phyloP scores from a whole-genome alignment of 2,113 vertebrate genomes.

The Cardinalis cardinalis region DNA sequence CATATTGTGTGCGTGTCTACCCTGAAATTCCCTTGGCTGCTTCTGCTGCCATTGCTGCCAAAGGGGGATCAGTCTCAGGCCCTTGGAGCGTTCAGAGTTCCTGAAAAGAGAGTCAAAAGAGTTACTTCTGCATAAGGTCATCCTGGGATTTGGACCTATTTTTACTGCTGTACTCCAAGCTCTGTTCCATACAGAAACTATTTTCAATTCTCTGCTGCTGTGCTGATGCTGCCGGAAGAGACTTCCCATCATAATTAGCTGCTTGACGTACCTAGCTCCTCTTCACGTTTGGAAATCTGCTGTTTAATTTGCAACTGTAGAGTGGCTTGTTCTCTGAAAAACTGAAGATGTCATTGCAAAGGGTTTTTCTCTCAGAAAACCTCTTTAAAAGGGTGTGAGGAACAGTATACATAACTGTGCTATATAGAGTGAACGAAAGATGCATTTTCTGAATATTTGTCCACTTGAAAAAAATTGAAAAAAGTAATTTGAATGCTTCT shows the following conservation, averaged over 20 bases:
- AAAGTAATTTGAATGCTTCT: background rate
- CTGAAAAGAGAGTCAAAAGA: constrained; percentile 9
- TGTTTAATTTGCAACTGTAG: background rate
- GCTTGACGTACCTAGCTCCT: background rate
- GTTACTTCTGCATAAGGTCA: background rate
- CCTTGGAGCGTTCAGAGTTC: background rate
- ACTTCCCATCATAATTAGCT: background rate
- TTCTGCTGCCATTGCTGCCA: background rate
- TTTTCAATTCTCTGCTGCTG: background rate
- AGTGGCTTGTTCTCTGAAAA: constrained; percentile 9
- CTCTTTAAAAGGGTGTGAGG: background rate
- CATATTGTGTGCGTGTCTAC: background rate
- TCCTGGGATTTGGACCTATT: background rate
- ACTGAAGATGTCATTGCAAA: background rate
- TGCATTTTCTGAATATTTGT: background rate
- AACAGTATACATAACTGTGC: background rate
- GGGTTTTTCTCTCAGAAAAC: background rate
- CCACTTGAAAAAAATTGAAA: background rate
- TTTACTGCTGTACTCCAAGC: background rate
- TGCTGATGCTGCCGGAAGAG: background rate
- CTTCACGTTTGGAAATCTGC: constrained; percentile 30
- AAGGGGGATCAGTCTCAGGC: background rate
- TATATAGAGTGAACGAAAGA: background rate
- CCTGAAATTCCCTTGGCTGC: constrained; percentile 13
- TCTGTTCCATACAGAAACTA: background rate